These are phyloP conservation scores for Vombatus ursinus DNA, from an alignment of 2,113 vertebrate genomes.

Conservation along the genomic window DNA sequence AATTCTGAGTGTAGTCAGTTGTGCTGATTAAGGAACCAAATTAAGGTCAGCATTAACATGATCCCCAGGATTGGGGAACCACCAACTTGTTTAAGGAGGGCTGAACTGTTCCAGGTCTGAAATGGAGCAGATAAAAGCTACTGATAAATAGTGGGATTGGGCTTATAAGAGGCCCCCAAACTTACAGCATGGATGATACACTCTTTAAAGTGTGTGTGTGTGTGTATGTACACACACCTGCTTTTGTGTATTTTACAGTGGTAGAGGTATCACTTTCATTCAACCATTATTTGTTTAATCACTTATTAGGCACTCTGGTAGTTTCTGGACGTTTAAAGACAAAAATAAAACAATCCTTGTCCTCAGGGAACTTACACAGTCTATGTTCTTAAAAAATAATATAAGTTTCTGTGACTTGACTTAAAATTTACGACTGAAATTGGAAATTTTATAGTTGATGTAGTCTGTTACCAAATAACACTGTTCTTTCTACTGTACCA, in stretches of 20 bases:
- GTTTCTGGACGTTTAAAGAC: background rate
- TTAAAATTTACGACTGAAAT: background rate
- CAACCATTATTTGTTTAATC: background rate
- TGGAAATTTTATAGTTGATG: background rate
- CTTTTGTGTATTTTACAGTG: background rate
- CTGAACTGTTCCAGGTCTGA: background rate
- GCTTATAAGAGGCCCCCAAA: background rate
- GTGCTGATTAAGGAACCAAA: background rate
- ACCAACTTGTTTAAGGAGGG: background rate
- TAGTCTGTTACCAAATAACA: too few species aligned
- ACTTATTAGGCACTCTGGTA: background rate
- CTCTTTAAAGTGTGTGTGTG: background rate
- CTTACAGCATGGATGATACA: background rate
- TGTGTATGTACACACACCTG: background rate
- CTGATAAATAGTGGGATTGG: background rate
- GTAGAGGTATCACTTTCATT: background rate
- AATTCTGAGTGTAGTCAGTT: background rate
- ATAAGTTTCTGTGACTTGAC: background rate
- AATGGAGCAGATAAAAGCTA: background rate
- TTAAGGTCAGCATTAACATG: background rate
- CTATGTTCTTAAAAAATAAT: background rate
- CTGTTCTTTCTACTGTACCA: too few species aligned
- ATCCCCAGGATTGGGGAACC: background rate
- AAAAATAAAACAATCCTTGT: background rate
- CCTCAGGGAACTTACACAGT: background rate